Evolutionary conservation across 2,797 vertebrate genomes (phyloP).

Genomic region (Pseudochaenichthys georgianus): DNA sequence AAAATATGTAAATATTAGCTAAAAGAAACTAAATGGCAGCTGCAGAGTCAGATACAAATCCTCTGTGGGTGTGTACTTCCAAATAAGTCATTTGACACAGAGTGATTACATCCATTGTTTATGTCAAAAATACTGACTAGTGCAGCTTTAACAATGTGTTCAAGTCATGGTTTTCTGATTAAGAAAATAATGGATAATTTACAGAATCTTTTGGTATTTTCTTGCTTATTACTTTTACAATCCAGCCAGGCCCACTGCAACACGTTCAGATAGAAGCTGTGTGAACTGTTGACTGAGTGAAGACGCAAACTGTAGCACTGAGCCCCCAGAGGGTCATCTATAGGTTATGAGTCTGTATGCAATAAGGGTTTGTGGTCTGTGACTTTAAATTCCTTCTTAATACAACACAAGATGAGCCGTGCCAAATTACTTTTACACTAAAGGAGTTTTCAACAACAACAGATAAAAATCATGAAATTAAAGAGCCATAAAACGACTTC

Average conservation of each 20-base stretch:
- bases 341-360: no score
- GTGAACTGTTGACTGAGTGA: no score
- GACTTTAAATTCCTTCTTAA: constrained; percentile 12
- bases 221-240: no score
- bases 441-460: constrained; percentile 17
- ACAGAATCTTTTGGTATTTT: no score
- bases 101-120: neutral
- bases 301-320: no score
- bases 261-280: no score
- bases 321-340: no score
- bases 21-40: no score
- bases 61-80: neutral
- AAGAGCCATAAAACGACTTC: constrained; percentile 55
- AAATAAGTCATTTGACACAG: neutral
- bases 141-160: neutral
- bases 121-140: neutral
- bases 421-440: neutral
- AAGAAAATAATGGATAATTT: no score
- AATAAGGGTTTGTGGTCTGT: neutral
- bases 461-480: constrained; percentile 51
- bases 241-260: neutral
- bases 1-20: neutral
- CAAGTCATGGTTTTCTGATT: neutral
- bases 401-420: neutral
- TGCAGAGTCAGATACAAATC: no score